A percentile compares a stretch with the other conserved stretches of the same genome.
These are phyloP conservation scores for Carcharodon carcharias DNA, from an alignment of 2,797 vertebrate genomes.

Conservation along the genomic window DNA sequence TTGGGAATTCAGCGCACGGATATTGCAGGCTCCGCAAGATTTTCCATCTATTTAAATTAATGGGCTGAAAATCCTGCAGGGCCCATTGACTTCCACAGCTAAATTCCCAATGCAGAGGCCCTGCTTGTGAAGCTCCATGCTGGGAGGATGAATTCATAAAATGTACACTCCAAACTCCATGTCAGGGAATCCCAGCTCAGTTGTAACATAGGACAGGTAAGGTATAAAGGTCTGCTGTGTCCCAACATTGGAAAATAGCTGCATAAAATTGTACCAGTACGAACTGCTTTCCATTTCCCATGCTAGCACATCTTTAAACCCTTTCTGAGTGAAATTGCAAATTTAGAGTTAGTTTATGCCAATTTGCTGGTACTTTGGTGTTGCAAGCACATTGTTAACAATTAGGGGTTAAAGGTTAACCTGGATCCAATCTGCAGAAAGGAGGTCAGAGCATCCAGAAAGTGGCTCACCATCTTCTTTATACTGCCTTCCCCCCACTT, in stretches of 20 bases:
- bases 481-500: too few species aligned
- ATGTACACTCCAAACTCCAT: background rate
- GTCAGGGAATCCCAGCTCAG: background rate
- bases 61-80: conserved; percentile 10
- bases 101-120: background rate
- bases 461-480: background rate
- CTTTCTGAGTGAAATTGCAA: background rate
- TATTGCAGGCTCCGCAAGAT: conserved; percentile 11
- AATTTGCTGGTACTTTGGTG: background rate
- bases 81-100: background rate
- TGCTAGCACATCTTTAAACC: background rate
- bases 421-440: background rate
- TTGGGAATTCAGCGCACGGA: background rate
- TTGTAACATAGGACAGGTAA: background rate
- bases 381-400: background rate
- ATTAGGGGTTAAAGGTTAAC: background rate
- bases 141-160: background rate
- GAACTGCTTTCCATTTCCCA: background rate
- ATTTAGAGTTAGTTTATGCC: background rate
- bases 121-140: background rate
- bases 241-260: background rate
- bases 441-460: background rate
- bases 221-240: background rate
- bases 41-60: conserved; percentile 2
- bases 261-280: background rate